Evolutionary conservation across 2,113 vertebrate genomes (phyloP).

Genomic region (Poeciliopsis prolifica): DNA sequence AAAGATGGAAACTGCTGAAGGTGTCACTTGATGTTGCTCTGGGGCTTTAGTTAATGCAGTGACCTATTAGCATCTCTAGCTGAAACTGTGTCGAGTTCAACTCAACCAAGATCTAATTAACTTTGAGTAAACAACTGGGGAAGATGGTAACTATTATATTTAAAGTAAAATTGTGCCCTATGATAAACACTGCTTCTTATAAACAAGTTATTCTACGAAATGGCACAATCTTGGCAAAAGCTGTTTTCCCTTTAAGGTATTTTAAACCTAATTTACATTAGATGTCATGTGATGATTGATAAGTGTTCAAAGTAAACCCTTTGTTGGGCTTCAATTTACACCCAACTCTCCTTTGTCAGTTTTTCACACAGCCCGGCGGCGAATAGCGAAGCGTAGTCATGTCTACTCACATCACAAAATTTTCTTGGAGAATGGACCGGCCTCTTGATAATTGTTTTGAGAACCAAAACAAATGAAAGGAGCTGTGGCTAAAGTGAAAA

Average conservation of each 20-base stretch:
- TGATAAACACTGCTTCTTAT: not conserved
- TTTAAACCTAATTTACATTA: not conserved
- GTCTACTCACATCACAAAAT: too few species aligned
- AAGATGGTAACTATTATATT: not conserved
- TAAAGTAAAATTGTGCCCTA: not conserved
- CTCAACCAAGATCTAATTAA: not conserved
- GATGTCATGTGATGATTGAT: conserved; percentile 14
- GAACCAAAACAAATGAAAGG: too few species aligned
- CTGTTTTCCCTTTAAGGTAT: not conserved
- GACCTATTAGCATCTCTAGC: conserved; percentile 6
- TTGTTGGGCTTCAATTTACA: conserved; percentile 32
- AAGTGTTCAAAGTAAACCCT: conserved; percentile 12
- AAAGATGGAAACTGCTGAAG: conserved; percentile 15
- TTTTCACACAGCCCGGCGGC: conserved; percentile 8
- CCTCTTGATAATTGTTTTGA: too few species aligned
- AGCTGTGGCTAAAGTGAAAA: too few species aligned
- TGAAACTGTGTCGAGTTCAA: conserved; percentile 3
- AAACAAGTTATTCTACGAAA: not conserved
- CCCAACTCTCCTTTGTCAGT: conserved; percentile 25
- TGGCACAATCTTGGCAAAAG: not conserved
- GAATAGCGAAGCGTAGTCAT: conserved; percentile 28
- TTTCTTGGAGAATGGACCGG: too few species aligned
- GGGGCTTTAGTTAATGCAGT: conserved; percentile 22
- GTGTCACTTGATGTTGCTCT: conserved; percentile 34
- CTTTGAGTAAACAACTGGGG: not conserved